Evolutionary conservation across 2,113 vertebrate species (phyloP), one percentile per base, ranked within the genome.

Genomic region (Oryzias curvinotus): DNA sequence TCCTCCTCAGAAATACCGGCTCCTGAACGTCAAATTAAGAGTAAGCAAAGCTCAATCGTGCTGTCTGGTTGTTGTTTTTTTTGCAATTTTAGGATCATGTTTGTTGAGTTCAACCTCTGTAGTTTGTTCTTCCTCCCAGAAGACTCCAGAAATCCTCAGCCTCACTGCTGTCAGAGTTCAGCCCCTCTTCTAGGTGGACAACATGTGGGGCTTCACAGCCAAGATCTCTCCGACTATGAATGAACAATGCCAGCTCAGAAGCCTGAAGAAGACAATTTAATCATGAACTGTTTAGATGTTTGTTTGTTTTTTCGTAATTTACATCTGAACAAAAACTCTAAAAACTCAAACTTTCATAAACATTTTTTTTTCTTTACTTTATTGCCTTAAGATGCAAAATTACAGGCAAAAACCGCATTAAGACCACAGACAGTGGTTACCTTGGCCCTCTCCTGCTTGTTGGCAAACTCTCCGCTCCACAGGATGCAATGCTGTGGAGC

Each of bases 401-500:
- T 2, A 28, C 26, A 28, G 26, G 26, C 26, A 28, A 28, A 5
- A 5, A 28, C 5, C 26, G 0, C 26, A 26, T 7, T 13, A 52
- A 52, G 16, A 44, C 42, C 26, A 28, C 26, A 19, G 15, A 52
- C 46, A 3, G 0, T 3, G 5, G 14, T 14, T 78, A 93, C 93
- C 92, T 91, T 94, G 46, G 89, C 82, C 72, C 80, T 90, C 73
- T 94, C 93, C 1, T 82, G 63, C 1, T 82, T 76, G 1, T 87
- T 93, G 67, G 91, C 85, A 14, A 92, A 91, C 81, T 89, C 84
- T 43, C 92, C 93, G 0, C 60, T 91, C 93, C 92, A 94, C 25
- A 90, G 62, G 74, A 85, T 80, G 86, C 93, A 94, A 19, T 82
- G 57, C 17, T 88, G 73, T 0, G 83, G 67, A 0, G 89, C 85